Conservation (phyloP, 2,888 invertebrate genomes). For the Drosophila merina region DNA sequence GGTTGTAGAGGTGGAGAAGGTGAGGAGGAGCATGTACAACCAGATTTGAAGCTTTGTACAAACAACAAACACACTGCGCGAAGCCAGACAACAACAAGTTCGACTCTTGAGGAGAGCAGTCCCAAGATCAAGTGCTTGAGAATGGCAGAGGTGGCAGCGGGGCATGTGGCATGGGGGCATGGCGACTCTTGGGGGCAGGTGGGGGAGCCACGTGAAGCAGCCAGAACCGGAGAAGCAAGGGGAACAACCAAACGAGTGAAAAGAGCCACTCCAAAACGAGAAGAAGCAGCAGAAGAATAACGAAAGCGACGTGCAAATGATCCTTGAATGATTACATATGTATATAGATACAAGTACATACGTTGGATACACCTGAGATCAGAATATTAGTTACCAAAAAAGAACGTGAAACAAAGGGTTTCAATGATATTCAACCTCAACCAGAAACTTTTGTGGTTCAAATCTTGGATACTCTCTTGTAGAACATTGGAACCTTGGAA, state of each 20-base stretch:
- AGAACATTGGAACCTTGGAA: too few species aligned
- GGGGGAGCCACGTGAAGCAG: constrained; percentile 5
- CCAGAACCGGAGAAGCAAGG: constrained; percentile 3
- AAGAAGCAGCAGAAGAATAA: constrained; percentile 32
- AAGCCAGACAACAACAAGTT: constrained; percentile 27
- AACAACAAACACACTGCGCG: constrained; percentile 52
- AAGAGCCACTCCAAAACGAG: constrained; percentile 71
- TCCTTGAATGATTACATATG: constrained; percentile 67
- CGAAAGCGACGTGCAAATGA: constrained; percentile 64
- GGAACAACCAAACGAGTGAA: constrained; percentile 22
- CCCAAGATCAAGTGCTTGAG: constrained; percentile 75
- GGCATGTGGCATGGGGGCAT: too few species aligned
- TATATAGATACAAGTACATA: constrained; percentile 16
- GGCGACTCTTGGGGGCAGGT: too few species aligned
- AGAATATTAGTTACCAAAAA: background rate
- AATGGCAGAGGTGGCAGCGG: constrained; percentile 31
- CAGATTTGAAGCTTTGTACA: constrained; percentile 78
- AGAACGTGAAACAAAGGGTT: background rate
- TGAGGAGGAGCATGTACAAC: constrained; percentile 41
- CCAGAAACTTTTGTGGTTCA: too few species aligned
- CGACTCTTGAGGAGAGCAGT: constrained; percentile 50
- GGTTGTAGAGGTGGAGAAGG: background rate
- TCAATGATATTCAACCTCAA: background rate
- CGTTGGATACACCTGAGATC: background rate
- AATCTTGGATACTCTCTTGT: too few species aligned